These are phyloP conservation scores for Pristis pectinata DNA, from an alignment of 2,797 vertebrate genomes.

Conservation along the genomic window DNA sequence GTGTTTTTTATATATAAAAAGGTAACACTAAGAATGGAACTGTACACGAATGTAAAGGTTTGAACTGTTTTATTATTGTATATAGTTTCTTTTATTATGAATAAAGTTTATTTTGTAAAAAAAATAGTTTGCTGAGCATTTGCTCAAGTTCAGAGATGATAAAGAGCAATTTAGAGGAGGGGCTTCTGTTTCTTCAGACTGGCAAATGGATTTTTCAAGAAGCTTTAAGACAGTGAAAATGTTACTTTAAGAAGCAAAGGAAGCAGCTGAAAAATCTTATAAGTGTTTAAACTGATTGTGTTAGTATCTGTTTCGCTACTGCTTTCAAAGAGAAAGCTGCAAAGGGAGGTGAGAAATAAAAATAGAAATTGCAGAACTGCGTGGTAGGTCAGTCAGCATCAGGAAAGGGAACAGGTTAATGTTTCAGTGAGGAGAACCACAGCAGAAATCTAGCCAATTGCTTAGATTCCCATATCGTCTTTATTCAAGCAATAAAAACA, in stretches of 20 bases:
- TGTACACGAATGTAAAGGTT: too few species aligned
- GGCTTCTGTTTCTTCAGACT: neutral
- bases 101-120: too few species aligned
- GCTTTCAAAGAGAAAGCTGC: neutral
- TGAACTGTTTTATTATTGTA: too few species aligned
- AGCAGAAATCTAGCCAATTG: neutral
- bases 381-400: neutral
- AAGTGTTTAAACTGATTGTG: neutral
- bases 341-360: neutral
- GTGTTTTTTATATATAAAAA: too few species aligned
- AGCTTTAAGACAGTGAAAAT: neutral
- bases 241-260: neutral
- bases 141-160: too few species aligned
- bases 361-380: neutral
- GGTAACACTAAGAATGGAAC: too few species aligned
- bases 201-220: neutral
- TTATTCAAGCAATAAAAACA: conserved; percentile 33
- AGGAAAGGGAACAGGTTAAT: conserved; percentile 3
- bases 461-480: neutral
- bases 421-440: neutral
- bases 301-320: too few species aligned
- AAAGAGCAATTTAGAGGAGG: too few species aligned
- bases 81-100: too few species aligned
- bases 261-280: neutral
- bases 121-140: too few species aligned